Base-by-base conservation (phyloP, 2,797 vertebrate genomes). In the Hemitrygon akajei region DNA sequence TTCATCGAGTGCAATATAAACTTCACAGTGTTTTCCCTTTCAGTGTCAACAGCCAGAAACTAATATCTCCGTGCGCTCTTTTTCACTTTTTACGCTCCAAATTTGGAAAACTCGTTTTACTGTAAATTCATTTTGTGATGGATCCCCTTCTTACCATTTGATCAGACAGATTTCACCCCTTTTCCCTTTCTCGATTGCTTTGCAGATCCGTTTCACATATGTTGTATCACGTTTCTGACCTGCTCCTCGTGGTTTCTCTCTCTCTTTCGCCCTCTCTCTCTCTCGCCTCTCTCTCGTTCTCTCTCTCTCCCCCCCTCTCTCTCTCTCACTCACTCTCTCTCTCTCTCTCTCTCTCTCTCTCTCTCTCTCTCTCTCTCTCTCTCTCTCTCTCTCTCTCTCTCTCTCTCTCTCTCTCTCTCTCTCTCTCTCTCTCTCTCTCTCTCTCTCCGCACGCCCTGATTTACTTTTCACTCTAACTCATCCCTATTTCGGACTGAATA, bases 241-340 rank as follows among this genome's bases (percentile, higher is more conserved):
- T 71, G 77, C 77, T n/a, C n/a, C 30, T 34, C 20, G 27, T 1
- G 18, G 3, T 10, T 40, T 37, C 34, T 37, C 63, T 12, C 27
- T 91, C 16, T 18, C 87, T 87, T 37, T 56, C n/a, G n/a, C n/a
- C n/a, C n/a, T n/a, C n/a, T 60, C 56, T 10, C 40, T 20, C 12
- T 22, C 30, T 1, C 27, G 3, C n/a, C n/a, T n/a, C n/a, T n/a
- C n/a, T n/a, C n/a, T n/a, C n/a, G 2, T 11, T 3, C 22, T 0
- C 27, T 34, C 66, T 91, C 34, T 40, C 63, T 91, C 7, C 58
- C 58, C 63, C 9, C 58, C n/a, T 47, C 22, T 0, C 10, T 63
- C 30, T 9, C 12, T 18, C 47, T 37, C 63, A 27, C 27, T 71
- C n/a, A 18, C 63, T 87, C 56, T 10, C 40, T 20, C 12, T 22